phyloP scores from a whole-genome alignment of 2,113 vertebrate genomes.

The Taxidea taxus region DNA sequence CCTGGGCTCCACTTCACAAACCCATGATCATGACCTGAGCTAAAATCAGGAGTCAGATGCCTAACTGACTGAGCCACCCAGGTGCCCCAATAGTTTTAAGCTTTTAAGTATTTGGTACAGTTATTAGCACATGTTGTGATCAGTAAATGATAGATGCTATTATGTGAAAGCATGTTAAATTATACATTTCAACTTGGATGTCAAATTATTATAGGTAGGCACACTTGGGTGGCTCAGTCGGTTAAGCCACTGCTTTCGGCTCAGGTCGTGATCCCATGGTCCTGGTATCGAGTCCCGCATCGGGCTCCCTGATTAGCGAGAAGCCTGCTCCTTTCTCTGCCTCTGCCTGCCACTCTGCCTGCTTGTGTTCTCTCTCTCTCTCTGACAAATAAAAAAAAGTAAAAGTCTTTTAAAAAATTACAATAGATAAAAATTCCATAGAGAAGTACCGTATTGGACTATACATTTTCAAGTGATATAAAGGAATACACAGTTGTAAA shows the following conservation, averaged over 20 bases:
- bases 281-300: too few relatives aligned
- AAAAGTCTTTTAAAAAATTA: too few relatives aligned
- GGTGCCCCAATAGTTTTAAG: background rate
- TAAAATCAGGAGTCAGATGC: background rate
- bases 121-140: background rate
- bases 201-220: background rate
- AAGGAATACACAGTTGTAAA: background rate
- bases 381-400: too few relatives aligned
- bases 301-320: too few relatives aligned
- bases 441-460: background rate
- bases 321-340: too few relatives aligned
- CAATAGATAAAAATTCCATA: background rate
- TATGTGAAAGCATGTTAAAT: background rate
- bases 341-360: too few relatives aligned
- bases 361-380: too few relatives aligned
- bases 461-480: background rate
- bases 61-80: background rate
- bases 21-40: background rate
- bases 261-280: too few relatives aligned
- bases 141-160: background rate
- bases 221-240: too few relatives aligned
- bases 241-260: too few relatives aligned
- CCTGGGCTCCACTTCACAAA: background rate
- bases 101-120: background rate
- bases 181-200: background rate